Percentiles rank a stretch among this genome's conserved stretches.
phyloP scores from a whole-genome alignment of 2,797 vertebrate genomes.

The Sphenodon punctatus region DNA sequence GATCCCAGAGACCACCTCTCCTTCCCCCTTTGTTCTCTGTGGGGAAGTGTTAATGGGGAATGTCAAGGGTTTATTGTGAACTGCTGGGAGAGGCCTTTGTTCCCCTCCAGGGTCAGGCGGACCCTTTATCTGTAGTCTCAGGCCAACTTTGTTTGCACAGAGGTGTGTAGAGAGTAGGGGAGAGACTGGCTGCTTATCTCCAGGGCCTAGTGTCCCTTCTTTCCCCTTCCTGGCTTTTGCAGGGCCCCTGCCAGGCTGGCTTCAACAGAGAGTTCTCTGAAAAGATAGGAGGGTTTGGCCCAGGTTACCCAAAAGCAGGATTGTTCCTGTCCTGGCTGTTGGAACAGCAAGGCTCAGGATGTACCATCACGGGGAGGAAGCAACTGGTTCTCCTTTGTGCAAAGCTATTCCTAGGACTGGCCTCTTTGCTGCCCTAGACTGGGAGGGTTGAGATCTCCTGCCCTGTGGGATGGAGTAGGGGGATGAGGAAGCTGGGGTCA shows the following conservation, averaged over 20 bases:
- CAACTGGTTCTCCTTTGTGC: no score
- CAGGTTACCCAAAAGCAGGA: no score
- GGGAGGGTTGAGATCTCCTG: no score
- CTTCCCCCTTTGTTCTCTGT: not conserved
- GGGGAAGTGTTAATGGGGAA: not conserved
- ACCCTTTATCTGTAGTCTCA: not conserved
- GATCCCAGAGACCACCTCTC: not conserved
- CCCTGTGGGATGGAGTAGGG: no score
- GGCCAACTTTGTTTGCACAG: not conserved
- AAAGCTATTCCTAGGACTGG: no score
- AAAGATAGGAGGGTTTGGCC: no score
- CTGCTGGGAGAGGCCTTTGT: conserved; percentile 7
- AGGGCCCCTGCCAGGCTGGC: not conserved
- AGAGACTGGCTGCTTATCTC: not conserved
- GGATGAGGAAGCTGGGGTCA: no score
- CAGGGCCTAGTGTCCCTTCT: not conserved
- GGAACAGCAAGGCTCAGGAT: no score
- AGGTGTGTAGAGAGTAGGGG: not conserved
- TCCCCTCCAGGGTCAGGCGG: not conserved
- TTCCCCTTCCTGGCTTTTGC: not conserved
- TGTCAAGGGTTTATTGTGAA: not conserved
- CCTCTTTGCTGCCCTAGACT: no score
- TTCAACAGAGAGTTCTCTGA: no score
- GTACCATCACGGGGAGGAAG: no score
- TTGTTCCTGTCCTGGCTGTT: no score